Conservation (phyloP, 2,888 invertebrate genomes). For the Ganaspis brasiliensis region DNA sequence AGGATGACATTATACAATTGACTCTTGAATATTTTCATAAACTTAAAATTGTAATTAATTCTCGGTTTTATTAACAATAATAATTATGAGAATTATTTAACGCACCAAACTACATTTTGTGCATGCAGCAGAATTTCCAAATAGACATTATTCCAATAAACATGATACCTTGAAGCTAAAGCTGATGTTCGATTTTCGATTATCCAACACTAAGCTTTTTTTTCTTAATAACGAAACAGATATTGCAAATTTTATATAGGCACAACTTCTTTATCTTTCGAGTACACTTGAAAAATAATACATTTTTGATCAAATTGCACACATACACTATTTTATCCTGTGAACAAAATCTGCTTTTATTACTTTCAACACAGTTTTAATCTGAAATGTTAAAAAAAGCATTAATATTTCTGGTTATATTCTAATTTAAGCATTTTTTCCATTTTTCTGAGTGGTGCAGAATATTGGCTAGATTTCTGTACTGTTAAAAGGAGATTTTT, state of each 20-base stretch:
- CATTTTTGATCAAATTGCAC: not conserved
- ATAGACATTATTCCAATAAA: conserved; percentile 7
- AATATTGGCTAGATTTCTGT: conserved; percentile 27
- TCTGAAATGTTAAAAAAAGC: conserved; percentile 20
- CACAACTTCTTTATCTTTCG: too few relatives aligned
- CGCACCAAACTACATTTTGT: not conserved
- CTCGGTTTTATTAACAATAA: not conserved
- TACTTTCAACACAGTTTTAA: conserved; percentile 1
- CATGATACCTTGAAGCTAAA: conserved; percentile 8
- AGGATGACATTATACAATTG: too few relatives aligned
- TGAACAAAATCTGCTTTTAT: not conserved
- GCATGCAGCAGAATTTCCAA: not conserved
- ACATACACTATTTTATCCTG: not conserved
- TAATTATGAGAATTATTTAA: not conserved
- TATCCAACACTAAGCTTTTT: conserved; percentile 9
- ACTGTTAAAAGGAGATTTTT: conserved; percentile 49
- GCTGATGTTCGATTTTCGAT: conserved; percentile 13
- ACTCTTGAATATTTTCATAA: not conserved
- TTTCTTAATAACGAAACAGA: too few relatives aligned
- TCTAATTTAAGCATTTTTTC: not conserved
- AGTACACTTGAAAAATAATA: not conserved
- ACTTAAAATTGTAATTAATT: too few relatives aligned
- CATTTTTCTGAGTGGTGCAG: not conserved
- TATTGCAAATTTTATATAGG: too few relatives aligned
- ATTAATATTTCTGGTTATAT: conserved; percentile 9